These are phyloP conservation scores for Pandion haliaetus DNA, from an alignment of 2,113 vertebrate genomes.

Conservation along the genomic window DNA sequence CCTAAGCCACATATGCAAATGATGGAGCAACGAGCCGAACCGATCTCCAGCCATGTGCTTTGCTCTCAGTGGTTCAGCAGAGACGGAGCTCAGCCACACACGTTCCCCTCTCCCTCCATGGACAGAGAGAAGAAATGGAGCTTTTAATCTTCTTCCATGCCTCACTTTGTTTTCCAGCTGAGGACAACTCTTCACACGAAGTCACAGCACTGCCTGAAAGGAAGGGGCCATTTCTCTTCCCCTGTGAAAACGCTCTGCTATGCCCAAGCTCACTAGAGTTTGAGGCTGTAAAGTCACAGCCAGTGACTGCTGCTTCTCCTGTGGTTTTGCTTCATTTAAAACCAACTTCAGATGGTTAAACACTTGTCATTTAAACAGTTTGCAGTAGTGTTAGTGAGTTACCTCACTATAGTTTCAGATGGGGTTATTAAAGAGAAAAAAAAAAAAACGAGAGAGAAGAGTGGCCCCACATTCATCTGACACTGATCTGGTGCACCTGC, in stretches of 20 bases:
- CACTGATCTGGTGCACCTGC: too few species aligned
- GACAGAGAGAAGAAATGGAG: background rate
- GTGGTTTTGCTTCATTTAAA: background rate
- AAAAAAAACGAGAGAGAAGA: background rate
- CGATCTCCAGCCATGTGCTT: background rate
- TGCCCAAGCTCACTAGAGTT: background rate
- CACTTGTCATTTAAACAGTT: background rate
- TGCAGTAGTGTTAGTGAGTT: background rate
- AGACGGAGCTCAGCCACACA: background rate
- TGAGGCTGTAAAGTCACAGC: background rate
- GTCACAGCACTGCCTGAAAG: background rate
- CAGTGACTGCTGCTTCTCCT: background rate
- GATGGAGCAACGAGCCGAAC: background rate
- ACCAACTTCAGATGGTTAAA: background rate
- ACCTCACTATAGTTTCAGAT: background rate
- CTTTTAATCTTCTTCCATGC: background rate
- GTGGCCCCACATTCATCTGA: background rate
- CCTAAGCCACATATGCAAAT: background rate
- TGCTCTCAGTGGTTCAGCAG: background rate
- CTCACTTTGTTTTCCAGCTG: background rate
- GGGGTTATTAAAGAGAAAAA: background rate
- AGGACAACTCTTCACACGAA: background rate
- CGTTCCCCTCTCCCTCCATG: fast-evolving
- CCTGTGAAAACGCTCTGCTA: background rate
- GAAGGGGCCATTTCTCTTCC: background rate